These are phyloP conservation scores for Schizopygopsis malacanthus DNA, from an alignment of 2,797 vertebrate genomes.

Conservation along the genomic window DNA sequence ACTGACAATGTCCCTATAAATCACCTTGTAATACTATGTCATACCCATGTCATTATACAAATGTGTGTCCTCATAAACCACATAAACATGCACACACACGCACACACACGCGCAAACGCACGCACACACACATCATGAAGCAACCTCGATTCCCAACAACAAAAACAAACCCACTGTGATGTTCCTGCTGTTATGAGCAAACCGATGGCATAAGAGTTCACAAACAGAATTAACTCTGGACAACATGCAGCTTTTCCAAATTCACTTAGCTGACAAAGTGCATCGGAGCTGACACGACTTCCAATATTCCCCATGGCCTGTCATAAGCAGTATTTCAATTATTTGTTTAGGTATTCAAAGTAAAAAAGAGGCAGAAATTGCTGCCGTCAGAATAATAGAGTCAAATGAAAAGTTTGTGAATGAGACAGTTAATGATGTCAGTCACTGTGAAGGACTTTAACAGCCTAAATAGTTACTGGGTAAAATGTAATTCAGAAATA, in stretches of 20 bases:
- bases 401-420: background rate
- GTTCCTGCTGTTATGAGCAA: conserved; percentile 20
- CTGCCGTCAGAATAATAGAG: background rate
- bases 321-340: conserved; percentile 37
- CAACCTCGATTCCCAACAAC: background rate
- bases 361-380: background rate
- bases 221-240: conserved; percentile 17
- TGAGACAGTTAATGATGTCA: conserved; percentile 14
- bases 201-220: background rate
- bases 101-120: too few relatives aligned
- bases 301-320: background rate
- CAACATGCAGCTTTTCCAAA: conserved; percentile 12
- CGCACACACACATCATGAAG: background rate
- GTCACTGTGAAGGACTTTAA: background rate
- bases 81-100: too few relatives aligned
- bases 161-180: conserved; percentile 5
- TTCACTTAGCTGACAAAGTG: conserved; percentile 23
- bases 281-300: background rate
- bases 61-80: too few relatives aligned
- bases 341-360: conserved; percentile 6
- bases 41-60: too few relatives aligned
- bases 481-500: conserved; percentile 6
- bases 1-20: too few relatives aligned
- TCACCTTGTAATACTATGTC: too few relatives aligned
- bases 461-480: conserved; percentile 12